Evolutionary conservation across 2,797 vertebrate genomes (phyloP), one percentile per base, ranked within the genome.

Genomic region (Falco peregrinus): DNA sequence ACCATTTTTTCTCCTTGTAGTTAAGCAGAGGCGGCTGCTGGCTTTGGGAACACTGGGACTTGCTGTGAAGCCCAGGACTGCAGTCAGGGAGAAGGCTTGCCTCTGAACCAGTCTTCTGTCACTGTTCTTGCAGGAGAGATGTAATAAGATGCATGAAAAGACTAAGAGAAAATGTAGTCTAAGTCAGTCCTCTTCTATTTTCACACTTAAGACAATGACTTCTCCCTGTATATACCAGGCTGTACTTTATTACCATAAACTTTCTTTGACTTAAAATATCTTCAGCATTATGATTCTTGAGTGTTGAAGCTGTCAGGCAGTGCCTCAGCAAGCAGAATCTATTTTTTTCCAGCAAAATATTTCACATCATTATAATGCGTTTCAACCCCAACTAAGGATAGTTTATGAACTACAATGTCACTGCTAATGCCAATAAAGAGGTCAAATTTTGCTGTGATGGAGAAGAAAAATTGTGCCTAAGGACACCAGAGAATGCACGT

Each of bases 321-420:
- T 84, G 84, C 61, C 83, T 93, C n/a, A 21, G 76, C 43, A 84
- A 90, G 69, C 50, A 69, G 57, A 75, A 80, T 75, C 45, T 90
- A 20, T 80, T 87, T 95, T 93, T 93, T 89, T 65, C 63, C 51
- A 65, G 51, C 57, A 35, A 92, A 77, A 73, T 79, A 86, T 86
- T 94, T 93, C 70, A 75, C 63, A 76, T 74, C 25, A 67, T 92
- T 96, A 90, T 63, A 53, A 47, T 84, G 53, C 68, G 84, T 95
- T 95, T 96, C 87, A 95, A 57, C 48, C 75, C 45, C n/a, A 83
- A 26, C 74, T 90, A 87, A 79, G 50, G 75, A 35, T 76, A 45
- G 69, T 84, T 96, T 95, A 81, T 78, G 80, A 94, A 92, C 89
- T 90, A 76, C 71, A 37, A 9, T 89, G 81, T 84, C 61, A 73